Conservation (phyloP, 2,113 vertebrate species). For the Pelusios castaneus region DNA sequence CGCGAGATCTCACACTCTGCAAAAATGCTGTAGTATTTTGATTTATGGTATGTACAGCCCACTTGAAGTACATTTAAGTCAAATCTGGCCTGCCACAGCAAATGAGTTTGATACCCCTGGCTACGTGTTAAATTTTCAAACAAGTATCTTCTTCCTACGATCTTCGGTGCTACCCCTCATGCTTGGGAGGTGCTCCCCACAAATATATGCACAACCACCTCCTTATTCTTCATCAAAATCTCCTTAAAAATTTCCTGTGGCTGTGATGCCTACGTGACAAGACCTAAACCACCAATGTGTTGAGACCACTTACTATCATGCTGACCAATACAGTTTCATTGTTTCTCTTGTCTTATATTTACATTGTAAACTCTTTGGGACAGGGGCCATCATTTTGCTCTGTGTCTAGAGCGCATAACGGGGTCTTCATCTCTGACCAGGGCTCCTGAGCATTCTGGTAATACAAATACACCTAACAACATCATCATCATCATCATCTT, state of each 20-base stretch:
- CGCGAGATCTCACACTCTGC: no score
- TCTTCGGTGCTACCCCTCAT: not conserved
- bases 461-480: no score
- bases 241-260: not conserved
- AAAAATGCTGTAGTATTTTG: no score
- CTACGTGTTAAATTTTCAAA: no score
- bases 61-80: no score
- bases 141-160: not conserved
- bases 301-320: not conserved
- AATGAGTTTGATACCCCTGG: no score
- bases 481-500: no score
- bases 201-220: not conserved
- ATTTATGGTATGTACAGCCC: no score
- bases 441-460: not conserved
- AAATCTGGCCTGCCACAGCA: no score
- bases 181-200: not conserved
- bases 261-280: not conserved
- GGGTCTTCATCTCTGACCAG: not conserved
- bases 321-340: not conserved
- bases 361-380: not conserved
- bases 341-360: not conserved
- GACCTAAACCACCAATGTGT: not conserved
- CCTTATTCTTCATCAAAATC: not conserved
- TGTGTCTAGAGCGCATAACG: not conserved
- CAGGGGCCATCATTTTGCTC: not conserved